Evolutionary conservation across 1,140 invertebrate genomes (phyloP).

Genomic region (Conus betulinus): DNA sequence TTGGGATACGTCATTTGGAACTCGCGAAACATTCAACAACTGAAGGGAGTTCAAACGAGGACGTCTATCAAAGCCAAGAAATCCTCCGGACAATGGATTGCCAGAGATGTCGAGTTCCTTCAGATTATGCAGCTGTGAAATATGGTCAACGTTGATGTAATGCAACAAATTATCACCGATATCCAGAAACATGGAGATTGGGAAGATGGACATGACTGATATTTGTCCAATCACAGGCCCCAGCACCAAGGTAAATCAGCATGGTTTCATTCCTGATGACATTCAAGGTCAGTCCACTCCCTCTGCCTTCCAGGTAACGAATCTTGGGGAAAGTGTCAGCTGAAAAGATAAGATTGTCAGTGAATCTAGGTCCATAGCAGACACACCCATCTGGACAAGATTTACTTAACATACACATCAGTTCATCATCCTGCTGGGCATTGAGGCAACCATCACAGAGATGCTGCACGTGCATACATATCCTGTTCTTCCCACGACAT

Average conservation of each 20-base stretch:
- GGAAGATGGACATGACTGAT: background rate
- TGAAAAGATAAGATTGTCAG: background rate
- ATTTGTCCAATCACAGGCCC: background rate
- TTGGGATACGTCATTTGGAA: background rate
- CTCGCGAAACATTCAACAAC: background rate
- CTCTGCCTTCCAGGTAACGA: conserved; percentile 8
- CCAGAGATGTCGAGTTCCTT: conserved; percentile 22
- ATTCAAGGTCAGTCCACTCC: background rate
- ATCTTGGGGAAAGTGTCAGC: background rate
- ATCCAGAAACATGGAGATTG: conserved; percentile 9
- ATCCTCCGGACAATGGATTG: conserved; percentile 23
- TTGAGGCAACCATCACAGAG: conserved; percentile 24
- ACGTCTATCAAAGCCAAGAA: background rate
- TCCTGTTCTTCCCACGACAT: conserved; percentile 12
- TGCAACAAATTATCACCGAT: conserved; percentile 30
- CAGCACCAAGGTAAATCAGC: background rate
- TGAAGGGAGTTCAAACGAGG: background rate
- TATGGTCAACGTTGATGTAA: background rate
- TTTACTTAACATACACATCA: conserved; percentile 12
- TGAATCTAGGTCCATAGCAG: conserved; percentile 9
- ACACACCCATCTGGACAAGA: conserved; percentile 48
- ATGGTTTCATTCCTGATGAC: background rate
- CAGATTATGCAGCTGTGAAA: conserved; percentile 16
- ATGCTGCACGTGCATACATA: conserved; percentile 28
- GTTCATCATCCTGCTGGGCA: background rate